Evolutionary conservation across 2,113 vertebrate genomes (phyloP).

Genomic region (Tyrannus savana): DNA sequence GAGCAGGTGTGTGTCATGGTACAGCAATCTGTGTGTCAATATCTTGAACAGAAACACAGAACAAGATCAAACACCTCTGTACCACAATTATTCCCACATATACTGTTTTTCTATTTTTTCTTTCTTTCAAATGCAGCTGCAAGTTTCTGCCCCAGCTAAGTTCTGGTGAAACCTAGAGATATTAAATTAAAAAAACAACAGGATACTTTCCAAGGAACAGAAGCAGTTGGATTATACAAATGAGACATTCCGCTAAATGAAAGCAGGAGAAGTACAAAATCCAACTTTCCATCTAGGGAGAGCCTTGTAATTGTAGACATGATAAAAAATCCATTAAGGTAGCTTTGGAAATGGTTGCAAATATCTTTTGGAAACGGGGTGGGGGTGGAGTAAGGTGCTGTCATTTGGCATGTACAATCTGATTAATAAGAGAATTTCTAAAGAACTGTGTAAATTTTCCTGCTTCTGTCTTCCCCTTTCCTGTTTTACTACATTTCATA

Average conservation of each 20-base stretch:
- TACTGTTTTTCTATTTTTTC: not conserved
- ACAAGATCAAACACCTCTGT: not conserved
- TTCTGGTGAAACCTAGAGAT: constrained; percentile 3
- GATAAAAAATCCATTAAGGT: constrained; percentile 45
- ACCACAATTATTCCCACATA: not conserved
- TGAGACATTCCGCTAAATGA: constrained; percentile 29
- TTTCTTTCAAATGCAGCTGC: not conserved
- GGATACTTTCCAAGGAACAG: constrained; percentile 35
- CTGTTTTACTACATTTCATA: not conserved
- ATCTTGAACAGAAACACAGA: not conserved
- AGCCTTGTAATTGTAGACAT: constrained; percentile 47
- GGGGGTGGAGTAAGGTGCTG: not conserved
- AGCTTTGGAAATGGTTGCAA: constrained; percentile 38
- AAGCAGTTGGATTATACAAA: constrained; percentile 51
- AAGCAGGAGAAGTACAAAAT: constrained; percentile 47
- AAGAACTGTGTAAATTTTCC: not conserved
- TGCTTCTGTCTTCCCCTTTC: constrained; percentile 10
- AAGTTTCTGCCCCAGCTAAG: not conserved
- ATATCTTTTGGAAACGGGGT: not conserved
- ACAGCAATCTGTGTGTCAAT: not conserved
- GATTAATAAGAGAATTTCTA: constrained; percentile 27
- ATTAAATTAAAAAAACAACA: constrained; percentile 46
- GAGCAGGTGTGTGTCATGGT: not conserved
- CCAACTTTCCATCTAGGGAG: constrained; percentile 58
- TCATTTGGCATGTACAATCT: not conserved